These are phyloP conservation scores for Hydroisotoma schaefferi DNA, from an alignment of 2,888 invertebrate genomes.

Conservation along the genomic window DNA sequence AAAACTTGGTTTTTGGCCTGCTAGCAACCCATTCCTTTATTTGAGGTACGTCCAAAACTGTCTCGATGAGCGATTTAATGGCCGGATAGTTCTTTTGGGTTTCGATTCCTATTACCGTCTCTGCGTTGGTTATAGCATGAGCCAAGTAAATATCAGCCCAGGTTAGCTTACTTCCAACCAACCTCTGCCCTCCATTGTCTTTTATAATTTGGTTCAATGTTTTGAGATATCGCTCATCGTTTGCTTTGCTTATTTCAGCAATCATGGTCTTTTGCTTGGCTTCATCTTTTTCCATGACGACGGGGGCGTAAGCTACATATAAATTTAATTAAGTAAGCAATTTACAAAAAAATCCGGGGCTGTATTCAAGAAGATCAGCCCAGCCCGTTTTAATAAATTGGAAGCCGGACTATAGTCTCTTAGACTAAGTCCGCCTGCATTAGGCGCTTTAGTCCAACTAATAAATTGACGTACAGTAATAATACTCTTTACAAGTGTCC, in stretches of 20 bases:
- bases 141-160: constrained; percentile 59
- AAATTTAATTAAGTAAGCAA: background rate
- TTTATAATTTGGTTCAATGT: constrained; percentile 23
- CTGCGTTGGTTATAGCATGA: constrained; percentile 58
- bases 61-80: constrained; percentile 56
- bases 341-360: background rate
- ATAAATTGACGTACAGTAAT: too few relatives aligned
- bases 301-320: background rate
- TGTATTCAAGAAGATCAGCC: too few relatives aligned
- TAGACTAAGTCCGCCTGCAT: too few relatives aligned
- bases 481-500: constrained; percentile 9
- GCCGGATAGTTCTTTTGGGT: constrained; percentile 57
- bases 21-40: constrained; percentile 59
- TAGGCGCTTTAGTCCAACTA: too few relatives aligned
- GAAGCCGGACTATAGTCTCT: too few relatives aligned
- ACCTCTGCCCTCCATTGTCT: constrained; percentile 21
- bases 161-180: constrained; percentile 29
- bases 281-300: constrained; percentile 3
- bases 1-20: constrained; percentile 59
- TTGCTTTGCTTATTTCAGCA: background rate
- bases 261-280: background rate
- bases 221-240: background rate
- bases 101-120: constrained; percentile 56
- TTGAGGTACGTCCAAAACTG: constrained; percentile 57
- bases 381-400: too few relatives aligned